Percentiles rank a stretch among this genome's conserved stretches.
These are phyloP conservation scores for Sitta carolinensis DNA, from an alignment of 2,797 vertebrate species.

Conservation along the genomic window DNA sequence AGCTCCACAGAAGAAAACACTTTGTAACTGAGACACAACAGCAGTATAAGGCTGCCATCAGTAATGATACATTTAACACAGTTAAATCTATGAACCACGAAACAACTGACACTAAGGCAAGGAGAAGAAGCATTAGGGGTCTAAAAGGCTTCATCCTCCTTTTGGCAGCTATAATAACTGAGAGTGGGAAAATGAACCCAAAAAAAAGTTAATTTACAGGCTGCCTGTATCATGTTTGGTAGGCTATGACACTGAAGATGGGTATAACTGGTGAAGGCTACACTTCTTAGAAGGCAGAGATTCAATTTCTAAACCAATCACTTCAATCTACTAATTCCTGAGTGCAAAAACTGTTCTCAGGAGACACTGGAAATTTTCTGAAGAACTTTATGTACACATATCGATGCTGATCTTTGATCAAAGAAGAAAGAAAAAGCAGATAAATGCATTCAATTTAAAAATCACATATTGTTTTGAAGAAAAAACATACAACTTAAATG, in stretches of 20 bases:
- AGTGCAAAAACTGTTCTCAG: neutral
- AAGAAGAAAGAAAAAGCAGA: neutral
- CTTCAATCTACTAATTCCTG: neutral
- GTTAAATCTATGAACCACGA: fast-evolving
- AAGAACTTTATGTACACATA: neutral
- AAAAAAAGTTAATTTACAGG: neutral
- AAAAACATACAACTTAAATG: neutral
- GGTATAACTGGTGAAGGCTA: neutral
- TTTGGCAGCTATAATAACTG: neutral
- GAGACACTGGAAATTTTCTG: neutral
- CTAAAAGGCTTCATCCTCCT: neutral
- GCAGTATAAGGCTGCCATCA: neutral
- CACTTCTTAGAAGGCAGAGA: neutral
- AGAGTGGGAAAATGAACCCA: neutral
- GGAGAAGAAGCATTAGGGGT: neutral
- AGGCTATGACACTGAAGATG: neutral
- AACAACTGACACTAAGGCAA: neutral
- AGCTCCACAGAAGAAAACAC: neutral
- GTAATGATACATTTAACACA: neutral
- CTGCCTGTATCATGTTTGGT: neutral
- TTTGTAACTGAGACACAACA: neutral
- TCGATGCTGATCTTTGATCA: neutral
- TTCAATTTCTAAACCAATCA: neutral
- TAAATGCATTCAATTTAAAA: neutral
- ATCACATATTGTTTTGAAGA: neutral